Evolutionary conservation across 2,113 vertebrate species (phyloP).

Genomic region (Pampusana beccarii): DNA sequence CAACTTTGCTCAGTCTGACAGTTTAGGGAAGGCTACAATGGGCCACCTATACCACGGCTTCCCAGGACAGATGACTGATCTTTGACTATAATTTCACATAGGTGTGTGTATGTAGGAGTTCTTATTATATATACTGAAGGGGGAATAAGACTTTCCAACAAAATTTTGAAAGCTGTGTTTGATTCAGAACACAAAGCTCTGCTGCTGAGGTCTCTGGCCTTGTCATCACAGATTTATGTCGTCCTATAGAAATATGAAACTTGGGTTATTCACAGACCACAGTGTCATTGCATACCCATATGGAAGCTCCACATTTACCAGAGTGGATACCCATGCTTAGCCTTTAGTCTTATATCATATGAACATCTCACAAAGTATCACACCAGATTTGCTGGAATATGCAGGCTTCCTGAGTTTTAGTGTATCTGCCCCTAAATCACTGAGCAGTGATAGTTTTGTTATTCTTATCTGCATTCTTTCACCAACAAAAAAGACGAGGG

Average conservation of each 20-base stretch:
- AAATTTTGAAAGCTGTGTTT: not conserved
- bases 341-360: not conserved
- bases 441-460: not conserved
- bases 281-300: not conserved
- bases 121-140: not conserved
- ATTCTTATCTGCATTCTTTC: not conserved
- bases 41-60: not conserved
- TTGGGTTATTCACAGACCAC: not conserved
- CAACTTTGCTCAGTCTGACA: not conserved
- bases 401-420: not conserved
- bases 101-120: rapidly evolving
- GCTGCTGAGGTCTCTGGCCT: not conserved
- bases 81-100: not conserved
- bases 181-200: not conserved
- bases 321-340: not conserved
- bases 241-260: not conserved
- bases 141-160: not conserved
- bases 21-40: not conserved
- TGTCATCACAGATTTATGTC: not conserved
- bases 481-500: not conserved
- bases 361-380: not conserved
- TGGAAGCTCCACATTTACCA: not conserved
- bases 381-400: not conserved
- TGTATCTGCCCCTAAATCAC: not conserved
- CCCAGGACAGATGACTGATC: not conserved